These are phyloP conservation scores for Spilogale gracilis DNA, from an alignment of 2,113 vertebrate genomes.

Conservation along the genomic window DNA sequence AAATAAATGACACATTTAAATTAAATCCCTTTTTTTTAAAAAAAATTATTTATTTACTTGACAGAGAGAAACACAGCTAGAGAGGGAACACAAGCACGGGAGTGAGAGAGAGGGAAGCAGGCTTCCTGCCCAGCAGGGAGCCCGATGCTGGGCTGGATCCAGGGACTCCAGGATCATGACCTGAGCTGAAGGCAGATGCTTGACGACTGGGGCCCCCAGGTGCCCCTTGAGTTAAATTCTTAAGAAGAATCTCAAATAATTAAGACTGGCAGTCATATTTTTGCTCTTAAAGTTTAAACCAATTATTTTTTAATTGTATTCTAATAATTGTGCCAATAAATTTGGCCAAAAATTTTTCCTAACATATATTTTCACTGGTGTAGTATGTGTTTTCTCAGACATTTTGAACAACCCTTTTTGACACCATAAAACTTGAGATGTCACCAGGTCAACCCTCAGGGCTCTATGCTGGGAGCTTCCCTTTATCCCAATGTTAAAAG, in stretches of 20 bases:
- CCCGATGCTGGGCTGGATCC: no score
- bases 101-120: no score
- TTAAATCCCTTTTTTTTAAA: no score
- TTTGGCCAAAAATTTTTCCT: not conserved
- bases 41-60: no score
- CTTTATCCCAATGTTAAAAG: not conserved
- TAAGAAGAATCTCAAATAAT: conserved; percentile 7
- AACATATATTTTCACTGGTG: not conserved
- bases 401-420: not conserved
- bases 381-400: not conserved
- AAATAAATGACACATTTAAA: no score
- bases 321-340: conserved; percentile 4
- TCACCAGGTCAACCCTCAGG: not conserved
- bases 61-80: no score
- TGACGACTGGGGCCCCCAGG: no score
- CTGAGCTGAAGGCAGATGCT: no score
- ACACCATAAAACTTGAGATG: not conserved
- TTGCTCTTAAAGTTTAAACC: not conserved
- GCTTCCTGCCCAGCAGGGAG: no score
- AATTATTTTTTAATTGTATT: not conserved
- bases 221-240: not conserved
- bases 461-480: not conserved
- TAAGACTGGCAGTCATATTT: not conserved
- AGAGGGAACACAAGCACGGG: no score
- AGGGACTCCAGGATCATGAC: no score